Evolutionary conservation across 1,140 invertebrate species (phyloP), one percentile per base, ranked within the genome.

Genomic region (Sycophaga agraensis): DNA sequence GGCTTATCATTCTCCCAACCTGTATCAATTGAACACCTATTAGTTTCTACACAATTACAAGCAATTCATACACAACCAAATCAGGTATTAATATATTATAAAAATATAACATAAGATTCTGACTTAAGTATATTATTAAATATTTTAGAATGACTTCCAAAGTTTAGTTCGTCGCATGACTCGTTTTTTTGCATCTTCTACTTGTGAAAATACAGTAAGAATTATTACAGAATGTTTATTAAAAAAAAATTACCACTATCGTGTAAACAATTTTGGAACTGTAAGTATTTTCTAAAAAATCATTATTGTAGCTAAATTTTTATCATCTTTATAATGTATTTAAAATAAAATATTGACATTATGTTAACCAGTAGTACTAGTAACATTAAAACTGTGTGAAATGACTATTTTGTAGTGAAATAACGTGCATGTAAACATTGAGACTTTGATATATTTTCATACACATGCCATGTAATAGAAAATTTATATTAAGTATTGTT

Each of bases 131-230:
- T 31, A 1, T 31, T 31, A 31, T 31, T 31, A 31, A 6, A 31
- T 31, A 31, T 65, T 76, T 31, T 71, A 85, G 83, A 88, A 85
- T 60, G 84, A 87, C 45, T 86, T 92, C 73, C 89, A 94, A 75
- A 88, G 88, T 69, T 81, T 97, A 61, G 92, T 96, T 28, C 88
- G 90, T 45, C 85, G 95, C 66, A 93, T 97, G 92, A 98, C 95
- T 16, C 84, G 95, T 64, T 95, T 97, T 76, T 94, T 92, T 77
- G 91, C 95, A 1, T 85, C 80, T 31, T 87, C 85, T 0, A 80
- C 82, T 49, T 82, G 84, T 53, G 87, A 90, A 45, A 82, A 84
- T 24, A 88, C 88, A 4, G 73, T 89, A 2, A 81, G 83, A 65
- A 82, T 84, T 45, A 76, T 96, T 53, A 79, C 83, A 17, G 75